phyloP scores from a whole-genome alignment of 1,140 invertebrate genomes.

The Drosophila nannoptera region DNA sequence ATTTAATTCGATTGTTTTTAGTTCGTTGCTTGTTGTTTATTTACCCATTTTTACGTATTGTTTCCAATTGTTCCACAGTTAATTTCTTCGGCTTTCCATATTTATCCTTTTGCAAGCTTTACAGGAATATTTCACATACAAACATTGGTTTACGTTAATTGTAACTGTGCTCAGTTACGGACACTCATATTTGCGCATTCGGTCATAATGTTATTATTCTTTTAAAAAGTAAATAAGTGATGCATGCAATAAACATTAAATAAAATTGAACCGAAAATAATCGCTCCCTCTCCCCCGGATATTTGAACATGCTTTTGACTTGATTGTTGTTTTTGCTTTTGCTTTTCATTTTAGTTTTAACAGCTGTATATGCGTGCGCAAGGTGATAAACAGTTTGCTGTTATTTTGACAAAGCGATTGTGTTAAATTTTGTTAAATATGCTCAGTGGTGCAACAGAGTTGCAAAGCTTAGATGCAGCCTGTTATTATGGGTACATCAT shows the following conservation, averaged over 20 bases:
- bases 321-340: constrained; percentile 22
- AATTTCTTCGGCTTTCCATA: constrained; percentile 92
- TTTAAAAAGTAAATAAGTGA: constrained; percentile 18
- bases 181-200: constrained; percentile 18
- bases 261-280: constrained; percentile 5
- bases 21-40: constrained; percentile 79
- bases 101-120: constrained; percentile 94
- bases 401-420: constrained; percentile 7
- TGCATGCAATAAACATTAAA: constrained; percentile 30
- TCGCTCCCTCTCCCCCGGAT: background rate
- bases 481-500: constrained; percentile 10
- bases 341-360: constrained; percentile 11
- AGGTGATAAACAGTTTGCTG: constrained; percentile 30
- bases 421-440: constrained; percentile 1
- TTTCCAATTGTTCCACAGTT: constrained; percentile 91
- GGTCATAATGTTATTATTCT: constrained; percentile 17
- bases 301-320: constrained; percentile 34
- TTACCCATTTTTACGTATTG: constrained; percentile 91
- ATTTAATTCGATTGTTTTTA: constrained; percentile 43
- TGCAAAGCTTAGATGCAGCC: constrained; percentile 11
- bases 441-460: background rate
- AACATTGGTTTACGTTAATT: constrained; percentile 62
- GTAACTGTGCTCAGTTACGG: constrained; percentile 21
- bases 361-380: constrained; percentile 34
- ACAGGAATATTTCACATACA: constrained; percentile 81